Conservation (phyloP, 2,888 invertebrate genomes). For the Acleris emargana region DNA sequence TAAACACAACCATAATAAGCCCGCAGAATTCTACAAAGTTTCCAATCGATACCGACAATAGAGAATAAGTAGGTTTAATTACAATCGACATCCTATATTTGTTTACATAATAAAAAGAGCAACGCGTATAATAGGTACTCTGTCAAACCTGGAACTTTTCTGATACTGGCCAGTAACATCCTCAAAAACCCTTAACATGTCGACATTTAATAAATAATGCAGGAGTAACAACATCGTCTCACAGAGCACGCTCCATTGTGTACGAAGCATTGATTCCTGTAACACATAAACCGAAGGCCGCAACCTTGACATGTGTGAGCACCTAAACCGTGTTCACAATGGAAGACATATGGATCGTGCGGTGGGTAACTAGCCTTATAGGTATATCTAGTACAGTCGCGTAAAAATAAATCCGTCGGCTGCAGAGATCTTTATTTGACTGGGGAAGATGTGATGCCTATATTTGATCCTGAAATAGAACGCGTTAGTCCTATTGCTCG, state of each 20-base stretch:
- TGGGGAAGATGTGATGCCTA: background rate
- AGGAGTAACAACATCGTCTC: background rate
- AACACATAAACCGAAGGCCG: conserved; percentile 58
- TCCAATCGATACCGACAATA: too few species aligned
- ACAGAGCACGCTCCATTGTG: conserved; percentile 10
- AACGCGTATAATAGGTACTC: too few species aligned
- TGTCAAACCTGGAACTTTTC: too few species aligned
- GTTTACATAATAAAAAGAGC: too few species aligned
- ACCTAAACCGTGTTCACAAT: conserved; percentile 57
- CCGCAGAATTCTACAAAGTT: too few species aligned
- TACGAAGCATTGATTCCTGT: conserved; percentile 55
- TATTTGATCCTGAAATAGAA: background rate
- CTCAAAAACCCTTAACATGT: background rate
- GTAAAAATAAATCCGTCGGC: background rate
- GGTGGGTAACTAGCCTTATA: conserved; percentile 16
- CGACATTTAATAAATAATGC: background rate
- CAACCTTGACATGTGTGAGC: conserved; percentile 60
- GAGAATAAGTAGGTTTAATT: too few species aligned
- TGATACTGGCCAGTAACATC: background rate
- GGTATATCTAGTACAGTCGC: conserved; percentile 7
- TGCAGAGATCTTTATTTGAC: background rate
- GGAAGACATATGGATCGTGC: conserved; percentile 34
- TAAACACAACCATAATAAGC: too few species aligned
- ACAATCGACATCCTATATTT: too few species aligned
- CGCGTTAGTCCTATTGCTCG: background rate